Evolutionary conservation across 2,888 invertebrate genomes (phyloP), one percentile per base, ranked within the genome.

Genomic region (Euproctis similis): DNA sequence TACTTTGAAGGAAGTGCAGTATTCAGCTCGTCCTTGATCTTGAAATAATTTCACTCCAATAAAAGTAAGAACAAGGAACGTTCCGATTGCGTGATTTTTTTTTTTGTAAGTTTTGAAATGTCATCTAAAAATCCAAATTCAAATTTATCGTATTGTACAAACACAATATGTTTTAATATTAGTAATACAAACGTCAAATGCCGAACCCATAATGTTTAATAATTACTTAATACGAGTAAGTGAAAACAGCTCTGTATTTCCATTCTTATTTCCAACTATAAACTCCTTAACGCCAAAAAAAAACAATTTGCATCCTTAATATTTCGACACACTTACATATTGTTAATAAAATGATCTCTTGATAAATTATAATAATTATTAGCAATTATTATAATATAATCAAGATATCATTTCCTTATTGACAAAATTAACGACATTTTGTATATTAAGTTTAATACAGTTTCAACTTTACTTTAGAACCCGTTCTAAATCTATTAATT

Each of bases 141-240:
- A 19, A 19, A 19, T 19, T 18, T 19, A 19, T 8, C 8, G n/a
- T 8, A 19, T 19, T 19, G n/a, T n/a, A n/a, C n/a, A 19, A 19
- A 19, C n/a, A 19, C 19, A 8, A 8, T 19, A 19, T 4, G 8
- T 19, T 19, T 17, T 19, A 2, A 19, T 19, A 19, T 19, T 17
- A 8, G 8, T 19, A 19, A n/a, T 19, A 19, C 19, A 19, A 2
- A 2, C 19, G 8, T 19, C 19, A 19, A n/a, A 19, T 19, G 8
- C 8, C 17, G 8, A 8, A 17, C 17, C 7, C 8, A 17, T 17
- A 17, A 17, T 17, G 8, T 8, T 17, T 8, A 8, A n/a, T n/a
- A 8, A 8, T 19, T 19, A 19, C 19, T 19, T 19, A 19, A 19
- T 21, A 21, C n/a, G n/a, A 21, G 21, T 21, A 21, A 21, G 21